These are phyloP conservation scores for Bombyx mandarina DNA, from an alignment of 1,140 invertebrate species.

Conservation along the genomic window DNA sequence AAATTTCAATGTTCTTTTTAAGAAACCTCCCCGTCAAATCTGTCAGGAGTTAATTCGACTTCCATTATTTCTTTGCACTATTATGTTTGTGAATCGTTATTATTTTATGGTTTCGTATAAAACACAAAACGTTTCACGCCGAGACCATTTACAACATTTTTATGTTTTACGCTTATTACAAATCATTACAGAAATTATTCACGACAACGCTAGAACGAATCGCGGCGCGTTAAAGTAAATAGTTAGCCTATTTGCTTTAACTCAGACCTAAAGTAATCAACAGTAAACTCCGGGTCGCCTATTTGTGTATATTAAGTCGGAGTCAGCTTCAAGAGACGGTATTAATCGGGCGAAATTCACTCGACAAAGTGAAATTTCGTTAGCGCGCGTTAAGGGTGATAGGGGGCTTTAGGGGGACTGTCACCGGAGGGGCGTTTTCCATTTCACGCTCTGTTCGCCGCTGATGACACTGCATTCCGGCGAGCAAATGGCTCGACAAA, in stretches of 20 bases:
- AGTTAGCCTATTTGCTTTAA: conserved; percentile 16
- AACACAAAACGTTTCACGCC: too few relatives aligned
- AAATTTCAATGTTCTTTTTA: too few relatives aligned
- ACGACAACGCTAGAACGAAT: conserved; percentile 15
- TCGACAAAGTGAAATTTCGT: conserved; percentile 48
- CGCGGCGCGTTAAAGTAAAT: conserved; percentile 7
- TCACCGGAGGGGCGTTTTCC: conserved; percentile 61
- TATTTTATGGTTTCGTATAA: too few relatives aligned
- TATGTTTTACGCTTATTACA: conserved; percentile 4
- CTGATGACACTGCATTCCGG: conserved; percentile 67
- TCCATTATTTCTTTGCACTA: too few relatives aligned
- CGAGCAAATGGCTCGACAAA: conserved; percentile 65
- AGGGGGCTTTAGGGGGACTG: conserved; percentile 27
- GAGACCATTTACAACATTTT: neutral
- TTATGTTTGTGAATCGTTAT: too few relatives aligned
- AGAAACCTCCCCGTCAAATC: too few relatives aligned
- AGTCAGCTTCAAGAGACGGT: conserved; percentile 9
- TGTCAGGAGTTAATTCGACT: too few relatives aligned
- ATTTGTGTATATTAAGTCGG: conserved; percentile 27
- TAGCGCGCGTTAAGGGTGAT: conserved; percentile 37
- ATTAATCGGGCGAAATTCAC: conserved; percentile 21
- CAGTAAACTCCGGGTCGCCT: conserved; percentile 17
- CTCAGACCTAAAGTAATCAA: conserved; percentile 24
- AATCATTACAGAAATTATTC: neutral
- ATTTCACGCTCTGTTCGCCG: conserved; percentile 62